A percentile compares a stretch with the other conserved stretches of the same genome.
Conservation (phyloP, 37 sponge, comb jelly and placozoan species). For the Lycopodina hypogea region DNA sequence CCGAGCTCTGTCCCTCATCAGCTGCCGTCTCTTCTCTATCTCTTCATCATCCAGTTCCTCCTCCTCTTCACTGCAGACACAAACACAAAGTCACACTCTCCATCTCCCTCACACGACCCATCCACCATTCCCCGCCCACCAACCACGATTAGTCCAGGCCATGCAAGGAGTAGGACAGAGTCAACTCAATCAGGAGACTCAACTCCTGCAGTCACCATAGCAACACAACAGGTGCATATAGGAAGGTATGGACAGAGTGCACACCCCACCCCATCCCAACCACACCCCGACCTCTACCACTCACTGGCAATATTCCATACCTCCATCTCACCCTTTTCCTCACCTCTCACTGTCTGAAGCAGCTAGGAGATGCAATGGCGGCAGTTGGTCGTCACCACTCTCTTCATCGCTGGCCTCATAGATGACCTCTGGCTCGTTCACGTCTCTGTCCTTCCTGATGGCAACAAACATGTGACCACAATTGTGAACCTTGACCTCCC, state of each 20-base stretch:
- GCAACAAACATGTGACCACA: too few species aligned
- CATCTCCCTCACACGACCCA: not conserved
- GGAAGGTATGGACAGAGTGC: too few species aligned
- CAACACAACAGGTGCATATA: too few species aligned
- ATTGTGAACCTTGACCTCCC: too few species aligned
- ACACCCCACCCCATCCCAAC: not conserved
- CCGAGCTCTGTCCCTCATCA: slow-evolving; percentile 56
- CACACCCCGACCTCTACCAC: not conserved
- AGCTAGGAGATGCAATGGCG: not conserved
- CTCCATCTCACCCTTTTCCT: not conserved
- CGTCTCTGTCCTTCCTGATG: slow-evolving; percentile 9
- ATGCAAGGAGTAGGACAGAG: too few species aligned
- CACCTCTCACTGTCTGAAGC: slow-evolving; percentile 42
- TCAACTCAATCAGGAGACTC: too few species aligned
- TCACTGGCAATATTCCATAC: too few species aligned
- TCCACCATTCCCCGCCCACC: not conserved
- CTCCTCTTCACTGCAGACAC: slow-evolving; percentile 30
- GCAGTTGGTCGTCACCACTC: slow-evolving; percentile 15
- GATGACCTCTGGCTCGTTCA: slow-evolving; percentile 62
- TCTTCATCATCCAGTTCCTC: slow-evolving; percentile 69
- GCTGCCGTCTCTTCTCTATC: slow-evolving; percentile 52
- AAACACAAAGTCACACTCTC: not conserved
- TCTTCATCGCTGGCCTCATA: slow-evolving; percentile 46
- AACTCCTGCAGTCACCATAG: too few species aligned
- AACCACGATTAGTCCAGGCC: too few species aligned